Base-by-base conservation (phyloP, 2,888 invertebrate genomes). In the Standfussiana lucernea region DNA sequence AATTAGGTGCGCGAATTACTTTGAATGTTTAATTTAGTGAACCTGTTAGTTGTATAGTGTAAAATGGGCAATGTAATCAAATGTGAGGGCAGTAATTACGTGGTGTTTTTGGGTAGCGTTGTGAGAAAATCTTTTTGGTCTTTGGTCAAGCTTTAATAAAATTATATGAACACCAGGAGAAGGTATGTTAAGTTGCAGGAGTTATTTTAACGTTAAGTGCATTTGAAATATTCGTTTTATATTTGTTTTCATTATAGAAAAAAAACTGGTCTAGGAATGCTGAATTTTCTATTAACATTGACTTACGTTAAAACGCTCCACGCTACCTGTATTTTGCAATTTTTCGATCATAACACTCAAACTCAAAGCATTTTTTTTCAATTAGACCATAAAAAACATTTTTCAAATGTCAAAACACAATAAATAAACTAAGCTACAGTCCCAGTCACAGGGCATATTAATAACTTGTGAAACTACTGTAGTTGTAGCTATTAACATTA, bases 1-100 rank as follows among this genome's bases (percentile, higher is more conserved):
- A 88, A 89, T 89, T 89, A 88, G 85, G 81, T 86, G 80, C 75
- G 73, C 86, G 83, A 87, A 86, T 88, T 89, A 88, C 87, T 83
- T 89, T 80, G 83, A 83, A 82, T 80, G 86, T 83, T 85, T 86
- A 83, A 87, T 87, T 88, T 79, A 64, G 80, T 37, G 70, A 65
- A 71, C 65, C 53, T 59, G 74, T 70, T 84, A 75, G 75, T 66
- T 84, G 59, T 78, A 62, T 84, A 74, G 83, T 79, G 59, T 70
- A 70, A 73, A 68, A 50, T 50, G n/a, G 53, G 62, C 35, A 70
- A 82, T 78, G 82, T 86, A 77, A 80, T 83, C 72, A 71, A 74
- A 77, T 65, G 40, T n/a, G 47, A 65, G 47, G 37, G 10, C 7
- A 28, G 67, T 53, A 59, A 69, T 82, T 72, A 56, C 18, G 40